Evolutionary conservation across 2,888 invertebrate species (phyloP), one percentile per base, ranked within the genome.

Genomic region (Microplitis manilae): DNA sequence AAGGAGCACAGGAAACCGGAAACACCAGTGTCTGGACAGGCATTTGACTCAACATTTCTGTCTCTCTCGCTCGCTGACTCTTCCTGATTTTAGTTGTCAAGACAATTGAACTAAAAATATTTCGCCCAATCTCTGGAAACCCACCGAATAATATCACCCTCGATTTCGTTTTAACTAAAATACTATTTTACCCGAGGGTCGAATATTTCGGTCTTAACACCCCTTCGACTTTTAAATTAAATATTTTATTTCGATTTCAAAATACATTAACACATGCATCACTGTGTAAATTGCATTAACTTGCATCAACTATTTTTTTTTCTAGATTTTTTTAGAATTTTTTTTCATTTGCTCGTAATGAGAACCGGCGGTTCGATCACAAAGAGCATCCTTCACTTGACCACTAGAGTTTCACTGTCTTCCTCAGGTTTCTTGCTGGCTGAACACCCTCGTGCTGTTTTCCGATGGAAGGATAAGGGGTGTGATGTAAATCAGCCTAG

Each of bases 401-500:
- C 89, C 88, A 77, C 88, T 86, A 85, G 81, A 82, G 79, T 80
- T 72, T 76, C 78, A 73, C 82, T 77, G 76, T 78, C 78, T 76
- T 79, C 67, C 75, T 73, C 75, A 64, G 62, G 30, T 72, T 41
- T 65, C 65, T 64, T 65, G 38, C 60, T 61, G 39, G 13, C 50
- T 50, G 50, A 20, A 67, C 68, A 79, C 79, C 81, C 81, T 80
- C 74, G 71, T 71, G 73, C 79, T 83, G 79, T 81, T 50, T 65
- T 81, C 83, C 83, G 83, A 86, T 84, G 83, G 86, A 86, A 85
- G 85, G 86, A 85, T 87, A 86, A 86, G 86, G 86, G 86, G 85
- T 87, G 85, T 84, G 86, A 88, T 89, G 89, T 89, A 89, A 90
- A 89, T 89, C 89, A 88, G 89, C 86, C 88, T 84, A 82, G 87